A percentile compares a stretch with the other conserved stretches of the same genome.
phyloP scores from a whole-genome alignment of 2,797 vertebrate species.

The Takifugu ocellatus region DNA sequence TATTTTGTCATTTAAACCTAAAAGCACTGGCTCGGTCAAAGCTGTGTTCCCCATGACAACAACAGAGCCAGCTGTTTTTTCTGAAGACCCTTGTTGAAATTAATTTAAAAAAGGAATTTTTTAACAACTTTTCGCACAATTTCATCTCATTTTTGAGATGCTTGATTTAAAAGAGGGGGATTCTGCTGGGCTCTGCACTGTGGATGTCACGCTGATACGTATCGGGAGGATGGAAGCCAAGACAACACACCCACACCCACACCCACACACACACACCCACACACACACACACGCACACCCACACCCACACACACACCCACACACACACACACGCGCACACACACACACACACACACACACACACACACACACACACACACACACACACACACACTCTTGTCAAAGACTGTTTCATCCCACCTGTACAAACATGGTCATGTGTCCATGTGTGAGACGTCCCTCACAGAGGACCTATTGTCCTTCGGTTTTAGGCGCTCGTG shows the following conservation, averaged over 20 bases:
- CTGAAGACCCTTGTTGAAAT: no score
- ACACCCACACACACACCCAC: constrained; percentile 24
- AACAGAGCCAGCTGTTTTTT: no score
- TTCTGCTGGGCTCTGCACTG: constrained; percentile 66
- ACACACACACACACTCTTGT: constrained; percentile 33
- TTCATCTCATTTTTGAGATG: constrained; percentile 17
- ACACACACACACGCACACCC: no score
- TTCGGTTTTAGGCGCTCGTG: constrained; percentile 46
- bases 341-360: constrained; percentile 33
- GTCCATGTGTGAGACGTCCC: constrained; percentile 35
- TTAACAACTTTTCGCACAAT: background rate
- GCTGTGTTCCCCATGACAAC: no score
- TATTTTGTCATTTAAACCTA: no score
- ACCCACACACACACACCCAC: constrained; percentile 14
- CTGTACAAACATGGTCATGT: constrained; percentile 70
- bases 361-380: constrained; percentile 35
- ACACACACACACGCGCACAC: constrained; percentile 48
- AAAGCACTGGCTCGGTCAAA: no score
- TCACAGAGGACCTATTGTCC: constrained; percentile 68
- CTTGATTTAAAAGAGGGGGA: constrained; percentile 70
- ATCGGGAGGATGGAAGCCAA: constrained; percentile 63
- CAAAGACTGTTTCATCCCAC: constrained; percentile 64
- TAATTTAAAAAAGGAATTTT: no score
- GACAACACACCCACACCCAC: constrained; percentile 56
- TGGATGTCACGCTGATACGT: constrained; percentile 64